Conservation (phyloP, 2,113 vertebrate species). For the Eublepharis macularius region DNA sequence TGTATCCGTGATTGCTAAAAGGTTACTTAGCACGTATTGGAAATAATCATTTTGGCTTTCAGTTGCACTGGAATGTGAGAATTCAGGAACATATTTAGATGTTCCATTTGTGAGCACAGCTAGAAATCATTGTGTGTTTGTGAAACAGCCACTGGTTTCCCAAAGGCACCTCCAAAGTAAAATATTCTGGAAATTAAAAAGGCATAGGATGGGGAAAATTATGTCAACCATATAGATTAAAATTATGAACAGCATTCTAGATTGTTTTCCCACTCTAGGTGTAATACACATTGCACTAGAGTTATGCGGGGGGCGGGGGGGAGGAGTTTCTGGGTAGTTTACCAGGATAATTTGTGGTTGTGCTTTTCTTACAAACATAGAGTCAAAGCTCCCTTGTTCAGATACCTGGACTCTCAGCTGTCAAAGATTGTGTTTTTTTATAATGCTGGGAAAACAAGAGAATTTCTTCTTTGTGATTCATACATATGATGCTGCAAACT, state of each 20-base stretch:
- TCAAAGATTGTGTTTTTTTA: background rate
- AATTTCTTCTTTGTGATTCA: background rate
- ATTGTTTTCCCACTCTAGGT: too few relatives aligned
- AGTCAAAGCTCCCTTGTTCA: too few relatives aligned
- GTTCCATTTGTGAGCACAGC: constrained; percentile 58
- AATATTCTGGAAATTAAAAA: constrained; percentile 46
- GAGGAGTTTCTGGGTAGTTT: too few relatives aligned
- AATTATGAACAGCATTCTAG: background rate
- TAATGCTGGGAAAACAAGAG: background rate
- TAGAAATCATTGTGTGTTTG: constrained; percentile 57
- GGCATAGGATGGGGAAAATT: constrained; percentile 26
- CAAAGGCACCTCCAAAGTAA: constrained; percentile 53
- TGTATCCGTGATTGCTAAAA: background rate
- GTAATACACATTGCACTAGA: background rate
- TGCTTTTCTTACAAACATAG: background rate
- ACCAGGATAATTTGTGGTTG: background rate
- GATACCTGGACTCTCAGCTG: background rate
- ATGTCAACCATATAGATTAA: background rate
- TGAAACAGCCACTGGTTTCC: constrained; percentile 59
- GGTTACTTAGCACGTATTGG: background rate
- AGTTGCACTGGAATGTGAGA: constrained; percentile 13
- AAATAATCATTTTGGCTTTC: too few relatives aligned
- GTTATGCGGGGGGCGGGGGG: background rate
- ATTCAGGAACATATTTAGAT: constrained; percentile 59
- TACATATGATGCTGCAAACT: background rate